Percentiles rank a stretch among this genome's conserved stretches.
phyloP scores from a whole-genome alignment of 2,797 vertebrate genomes.

The Odontamblyopus lacepedii region DNA sequence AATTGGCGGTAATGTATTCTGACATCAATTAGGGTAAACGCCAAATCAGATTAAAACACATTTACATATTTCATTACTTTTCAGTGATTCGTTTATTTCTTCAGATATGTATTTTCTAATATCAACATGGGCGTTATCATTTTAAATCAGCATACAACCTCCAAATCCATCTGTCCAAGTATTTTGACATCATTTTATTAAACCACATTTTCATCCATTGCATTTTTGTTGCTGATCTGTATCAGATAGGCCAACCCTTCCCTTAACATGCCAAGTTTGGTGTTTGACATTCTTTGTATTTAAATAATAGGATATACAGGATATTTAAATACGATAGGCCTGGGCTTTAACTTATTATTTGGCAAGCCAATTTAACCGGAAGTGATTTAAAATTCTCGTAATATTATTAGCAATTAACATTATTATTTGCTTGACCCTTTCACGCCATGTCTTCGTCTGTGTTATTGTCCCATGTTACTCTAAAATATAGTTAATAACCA shows the following conservation, averaged over 20 bases:
- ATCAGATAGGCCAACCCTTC: background rate
- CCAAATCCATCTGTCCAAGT: background rate
- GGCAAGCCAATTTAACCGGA: background rate
- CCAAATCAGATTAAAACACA: conserved; percentile 58
- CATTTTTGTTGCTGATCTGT: background rate
- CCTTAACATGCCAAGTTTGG: background rate
- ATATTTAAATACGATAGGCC: background rate
- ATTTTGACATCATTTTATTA: background rate
- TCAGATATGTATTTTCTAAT: background rate
- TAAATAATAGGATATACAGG: background rate
- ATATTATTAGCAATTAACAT: background rate
- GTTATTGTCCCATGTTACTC: background rate
- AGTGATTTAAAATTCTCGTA: background rate
- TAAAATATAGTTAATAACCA: background rate
- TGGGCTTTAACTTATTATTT: background rate
- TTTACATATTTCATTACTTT: conserved; percentile 65
- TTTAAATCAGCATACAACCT: background rate
- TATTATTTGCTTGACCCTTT: background rate
- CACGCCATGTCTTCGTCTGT: background rate
- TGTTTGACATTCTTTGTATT: background rate
- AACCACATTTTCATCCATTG: background rate
- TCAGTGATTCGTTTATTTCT: conserved; percentile 33
- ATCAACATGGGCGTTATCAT: background rate
- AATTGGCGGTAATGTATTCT: conserved; percentile 50
- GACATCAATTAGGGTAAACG: conserved; percentile 41